Evolutionary conservation across 2,113 vertebrate species (phyloP).

Genomic region (Heliornis fulica): DNA sequence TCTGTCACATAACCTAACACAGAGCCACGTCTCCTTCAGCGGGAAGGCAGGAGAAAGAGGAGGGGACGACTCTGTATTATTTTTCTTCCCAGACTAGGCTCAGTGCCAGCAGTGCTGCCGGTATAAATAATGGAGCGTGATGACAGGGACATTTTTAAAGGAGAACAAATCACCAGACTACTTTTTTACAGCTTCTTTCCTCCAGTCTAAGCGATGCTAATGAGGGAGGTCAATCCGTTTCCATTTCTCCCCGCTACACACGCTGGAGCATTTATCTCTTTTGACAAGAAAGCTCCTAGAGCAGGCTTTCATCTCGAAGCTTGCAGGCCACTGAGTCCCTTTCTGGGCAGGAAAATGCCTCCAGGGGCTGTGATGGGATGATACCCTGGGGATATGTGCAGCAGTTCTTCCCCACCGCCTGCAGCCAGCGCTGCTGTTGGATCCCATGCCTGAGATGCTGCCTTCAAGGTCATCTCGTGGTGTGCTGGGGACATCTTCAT

Average conservation of each 20-base stretch:
- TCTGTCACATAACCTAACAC: not conserved
- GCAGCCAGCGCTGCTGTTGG: not conserved
- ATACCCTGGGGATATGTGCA: accelerated
- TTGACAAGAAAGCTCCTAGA: not conserved
- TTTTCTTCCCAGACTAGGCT: not conserved
- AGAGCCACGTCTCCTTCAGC: not conserved
- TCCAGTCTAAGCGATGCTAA: conserved; percentile 5
- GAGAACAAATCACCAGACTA: conserved; percentile 9
- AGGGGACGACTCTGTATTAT: not conserved
- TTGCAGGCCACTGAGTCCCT: not conserved
- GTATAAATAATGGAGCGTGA: not conserved
- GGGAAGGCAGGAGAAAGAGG: not conserved
- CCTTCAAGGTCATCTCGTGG: not conserved
- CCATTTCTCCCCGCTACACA: not conserved
- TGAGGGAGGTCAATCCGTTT: not conserved
- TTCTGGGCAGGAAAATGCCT: not conserved
- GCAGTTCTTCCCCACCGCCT: not conserved
- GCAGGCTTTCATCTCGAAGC: not conserved
- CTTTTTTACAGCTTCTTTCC: not conserved
- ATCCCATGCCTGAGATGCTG: accelerated
- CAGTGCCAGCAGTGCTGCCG: not conserved
- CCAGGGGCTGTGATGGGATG: not conserved
- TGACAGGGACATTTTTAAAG: conserved; percentile 43
- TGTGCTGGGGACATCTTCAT: not conserved
- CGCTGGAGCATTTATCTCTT: not conserved